phyloP scores from a whole-genome alignment of 2,888 invertebrate species.

The Mythimna pallens region DNA sequence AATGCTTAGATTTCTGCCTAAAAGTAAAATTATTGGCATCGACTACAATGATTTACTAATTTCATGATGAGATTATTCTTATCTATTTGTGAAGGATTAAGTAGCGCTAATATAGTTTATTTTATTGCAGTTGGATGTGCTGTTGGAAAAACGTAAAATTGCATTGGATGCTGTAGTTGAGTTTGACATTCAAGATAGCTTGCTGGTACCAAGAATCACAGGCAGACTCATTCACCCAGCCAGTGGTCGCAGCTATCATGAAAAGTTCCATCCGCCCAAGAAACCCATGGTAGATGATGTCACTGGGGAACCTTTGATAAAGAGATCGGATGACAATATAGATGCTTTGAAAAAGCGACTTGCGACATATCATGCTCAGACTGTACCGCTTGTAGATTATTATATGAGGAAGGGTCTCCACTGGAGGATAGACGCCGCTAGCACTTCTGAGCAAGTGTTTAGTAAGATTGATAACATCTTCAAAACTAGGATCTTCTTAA shows the following conservation, averaged over 20 bases:
- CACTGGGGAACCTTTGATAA: slow-evolving; percentile 97
- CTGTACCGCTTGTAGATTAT: slow-evolving; percentile 97
- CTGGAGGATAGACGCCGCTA: slow-evolving; percentile 95
- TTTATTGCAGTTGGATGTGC: slow-evolving; percentile 94
- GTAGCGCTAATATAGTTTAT: neutral
- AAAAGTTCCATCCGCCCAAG: slow-evolving; percentile 98
- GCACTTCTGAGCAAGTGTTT: slow-evolving; percentile 94
- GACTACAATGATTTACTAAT: neutral
- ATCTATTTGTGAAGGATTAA: neutral
- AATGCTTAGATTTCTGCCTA: neutral
- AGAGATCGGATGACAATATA: slow-evolving; percentile 98
- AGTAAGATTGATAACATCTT: slow-evolving; percentile 95
- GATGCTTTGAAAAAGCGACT: slow-evolving; percentile 97
- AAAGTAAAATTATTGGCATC: neutral
- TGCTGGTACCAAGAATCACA: slow-evolving; percentile 97
- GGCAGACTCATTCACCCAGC: slow-evolving; percentile 97
- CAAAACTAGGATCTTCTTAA: slow-evolving; percentile 81
- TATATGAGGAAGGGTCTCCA: slow-evolving; percentile 96
- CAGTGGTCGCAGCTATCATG: slow-evolving; percentile 98
- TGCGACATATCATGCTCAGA: slow-evolving; percentile 96
- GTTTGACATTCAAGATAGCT: slow-evolving; percentile 97
- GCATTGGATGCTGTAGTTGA: slow-evolving; percentile 98
- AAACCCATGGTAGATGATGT: slow-evolving; percentile 97
- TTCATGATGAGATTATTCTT: slow-evolving; percentile 12
- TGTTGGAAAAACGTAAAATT: slow-evolving; percentile 95